Evolutionary conservation across 1,140 invertebrate species (phyloP).

Genomic region (Macrotrachela quadricornifera): DNA sequence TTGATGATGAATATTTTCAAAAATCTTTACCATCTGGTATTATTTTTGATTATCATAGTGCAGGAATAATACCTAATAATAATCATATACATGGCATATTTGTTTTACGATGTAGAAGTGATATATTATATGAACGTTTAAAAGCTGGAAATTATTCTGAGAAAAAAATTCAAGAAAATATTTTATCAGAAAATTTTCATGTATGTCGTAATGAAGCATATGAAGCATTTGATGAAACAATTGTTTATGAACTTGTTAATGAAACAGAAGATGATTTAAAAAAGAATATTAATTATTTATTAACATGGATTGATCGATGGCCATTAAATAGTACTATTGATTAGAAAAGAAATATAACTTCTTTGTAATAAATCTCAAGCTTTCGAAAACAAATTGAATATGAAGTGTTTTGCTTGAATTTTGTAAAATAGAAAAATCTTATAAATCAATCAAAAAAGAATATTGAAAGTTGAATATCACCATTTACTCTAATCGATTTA

Average conservation of each 20-base stretch:
- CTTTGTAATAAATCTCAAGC: too few species aligned
- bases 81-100: slow-evolving; percentile 81
- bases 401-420: too few species aligned
- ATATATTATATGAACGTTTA: slow-evolving; percentile 62
- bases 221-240: slow-evolving; percentile 55
- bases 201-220: slow-evolving; percentile 71
- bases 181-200: slow-evolving; percentile 93
- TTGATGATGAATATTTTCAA: slow-evolving; percentile 52
- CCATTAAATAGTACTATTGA: slow-evolving; percentile 26
- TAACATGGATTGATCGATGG: slow-evolving; percentile 60
- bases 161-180: slow-evolving; percentile 74
- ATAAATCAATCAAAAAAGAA: too few species aligned
- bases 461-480: too few species aligned
- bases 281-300: slow-evolving; percentile 54
- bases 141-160: slow-evolving; percentile 54
- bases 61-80: slow-evolving; percentile 81
- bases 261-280: slow-evolving; percentile 54
- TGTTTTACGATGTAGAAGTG: slow-evolving; percentile 70
- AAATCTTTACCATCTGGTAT: slow-evolving; percentile 43
- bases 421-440: too few species aligned
- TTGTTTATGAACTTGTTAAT: slow-evolving; percentile 59
- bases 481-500: too few species aligned
- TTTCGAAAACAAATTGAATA: too few species aligned
- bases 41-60: slow-evolving; percentile 83
- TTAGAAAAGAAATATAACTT: too few species aligned